A percentile compares a stretch with the other conserved stretches of the same genome.
These are phyloP conservation scores for Eurytemora carolleeae DNA, from an alignment of 1,140 invertebrate species.

Conservation along the genomic window DNA sequence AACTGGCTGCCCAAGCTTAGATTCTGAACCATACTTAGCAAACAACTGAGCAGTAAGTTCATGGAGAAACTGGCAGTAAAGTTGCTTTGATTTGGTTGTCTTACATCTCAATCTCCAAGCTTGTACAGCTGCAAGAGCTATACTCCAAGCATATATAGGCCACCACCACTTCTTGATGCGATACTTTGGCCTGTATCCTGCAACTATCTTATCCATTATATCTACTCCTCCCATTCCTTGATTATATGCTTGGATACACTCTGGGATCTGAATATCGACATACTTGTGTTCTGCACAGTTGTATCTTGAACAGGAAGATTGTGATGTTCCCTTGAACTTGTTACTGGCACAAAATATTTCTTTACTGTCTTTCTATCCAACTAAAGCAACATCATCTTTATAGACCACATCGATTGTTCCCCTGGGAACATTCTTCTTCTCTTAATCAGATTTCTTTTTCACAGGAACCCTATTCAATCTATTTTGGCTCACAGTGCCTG, in stretches of 20 bases:
- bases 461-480: not conserved
- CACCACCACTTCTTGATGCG: conserved; percentile 16
- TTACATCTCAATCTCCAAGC: not conserved
- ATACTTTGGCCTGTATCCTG: conserved; percentile 9
- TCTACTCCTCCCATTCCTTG: conserved; percentile 8
- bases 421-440: not conserved
- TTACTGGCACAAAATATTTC: not conserved
- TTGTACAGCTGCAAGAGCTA: not conserved
- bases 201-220: conserved; percentile 9
- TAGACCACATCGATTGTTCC: not conserved
- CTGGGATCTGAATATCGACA: not conserved
- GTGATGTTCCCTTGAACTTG: not conserved
- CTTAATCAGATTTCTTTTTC: not conserved
- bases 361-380: not conserved
- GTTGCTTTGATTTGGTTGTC: no score
- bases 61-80: no score
- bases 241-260: conserved; percentile 6
- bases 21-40: no score
- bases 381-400: not conserved
- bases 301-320: not conserved
- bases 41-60: no score
- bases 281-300: conserved; percentile 2
- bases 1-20: no score
- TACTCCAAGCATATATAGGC: conserved; percentile 1
- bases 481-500: not conserved